These are phyloP conservation scores for Champsocephalus esox DNA, from an alignment of 2,797 vertebrate genomes.

Conservation along the genomic window DNA sequence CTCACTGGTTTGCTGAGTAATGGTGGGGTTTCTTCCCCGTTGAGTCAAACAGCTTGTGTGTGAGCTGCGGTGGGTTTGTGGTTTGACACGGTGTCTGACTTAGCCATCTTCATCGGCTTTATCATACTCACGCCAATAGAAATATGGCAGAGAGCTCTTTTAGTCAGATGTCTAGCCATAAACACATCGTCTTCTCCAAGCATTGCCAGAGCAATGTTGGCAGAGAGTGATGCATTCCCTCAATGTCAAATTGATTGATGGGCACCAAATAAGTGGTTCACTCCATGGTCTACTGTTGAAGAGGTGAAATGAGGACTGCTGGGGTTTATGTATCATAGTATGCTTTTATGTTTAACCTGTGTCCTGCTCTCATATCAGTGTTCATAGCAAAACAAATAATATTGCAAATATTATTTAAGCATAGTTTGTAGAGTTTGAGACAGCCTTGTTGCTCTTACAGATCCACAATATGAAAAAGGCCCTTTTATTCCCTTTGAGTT, in stretches of 20 bases:
- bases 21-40: background rate
- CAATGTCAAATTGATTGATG: conserved; percentile 62
- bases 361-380: background rate
- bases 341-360: conserved; percentile 17
- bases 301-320: conserved; percentile 50
- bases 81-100: background rate
- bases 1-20: conserved; percentile 50
- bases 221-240: conserved; percentile 43
- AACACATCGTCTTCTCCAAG: conserved; percentile 20
- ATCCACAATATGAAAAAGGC: background rate
- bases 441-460: background rate
- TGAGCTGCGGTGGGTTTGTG: conserved; percentile 17
- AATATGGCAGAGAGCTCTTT: conserved; percentile 14
- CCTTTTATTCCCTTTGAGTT: no score
- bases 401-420: background rate
- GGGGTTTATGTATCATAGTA: conserved; percentile 18
- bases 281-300: conserved; percentile 53
- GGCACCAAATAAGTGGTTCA: conserved; percentile 59
- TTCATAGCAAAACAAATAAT: background rate
- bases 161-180: conserved; percentile 27
- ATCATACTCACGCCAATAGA: conserved; percentile 34
- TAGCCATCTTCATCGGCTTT: conserved; percentile 38
- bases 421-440: background rate
- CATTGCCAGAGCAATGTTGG: conserved; percentile 12
- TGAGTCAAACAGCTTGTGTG: background rate